Evolutionary conservation across 1,140 invertebrate genomes (phyloP).

Genomic region (Archivesica marissinica): DNA sequence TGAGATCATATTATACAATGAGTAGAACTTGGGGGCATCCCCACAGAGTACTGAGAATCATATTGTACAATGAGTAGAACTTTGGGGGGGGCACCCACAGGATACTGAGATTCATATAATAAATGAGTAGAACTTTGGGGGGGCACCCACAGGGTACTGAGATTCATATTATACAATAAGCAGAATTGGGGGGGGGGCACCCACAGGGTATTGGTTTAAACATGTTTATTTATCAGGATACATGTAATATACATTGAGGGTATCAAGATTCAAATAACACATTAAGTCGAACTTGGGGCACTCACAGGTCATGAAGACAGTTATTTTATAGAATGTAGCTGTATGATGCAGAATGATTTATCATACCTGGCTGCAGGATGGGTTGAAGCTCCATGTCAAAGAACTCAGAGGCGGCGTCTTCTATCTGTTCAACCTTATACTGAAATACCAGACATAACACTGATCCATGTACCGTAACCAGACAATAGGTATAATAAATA

Average conservation of each 20-base stretch:
- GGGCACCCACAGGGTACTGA: no score
- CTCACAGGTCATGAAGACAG: neutral
- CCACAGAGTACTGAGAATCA: no score
- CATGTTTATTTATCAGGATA: neutral
- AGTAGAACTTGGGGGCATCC: no score
- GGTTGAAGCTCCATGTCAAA: constrained; percentile 34
- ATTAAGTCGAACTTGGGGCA: neutral
- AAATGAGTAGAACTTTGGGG: no score
- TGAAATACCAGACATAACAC: neutral
- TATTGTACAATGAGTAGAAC: no score
- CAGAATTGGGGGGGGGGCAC: neutral
- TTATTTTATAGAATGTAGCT: no score
- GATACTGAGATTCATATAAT: no score
- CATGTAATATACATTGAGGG: neutral
- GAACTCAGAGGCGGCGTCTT: constrained; percentile 34
- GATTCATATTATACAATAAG: neutral
- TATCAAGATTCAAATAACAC: neutral
- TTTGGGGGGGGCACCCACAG: no score
- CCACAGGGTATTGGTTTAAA: neutral
- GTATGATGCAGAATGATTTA: neutral
- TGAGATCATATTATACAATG: no score
- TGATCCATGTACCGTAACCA: no score
- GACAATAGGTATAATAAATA: no score
- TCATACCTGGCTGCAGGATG: constrained; percentile 19
- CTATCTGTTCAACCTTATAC: constrained; percentile 26